Percentiles rank a stretch among this genome's conserved stretches.
These are phyloP conservation scores for Sphecodes monilicornis DNA, from an alignment of 2,888 invertebrate species.

Conservation along the genomic window DNA sequence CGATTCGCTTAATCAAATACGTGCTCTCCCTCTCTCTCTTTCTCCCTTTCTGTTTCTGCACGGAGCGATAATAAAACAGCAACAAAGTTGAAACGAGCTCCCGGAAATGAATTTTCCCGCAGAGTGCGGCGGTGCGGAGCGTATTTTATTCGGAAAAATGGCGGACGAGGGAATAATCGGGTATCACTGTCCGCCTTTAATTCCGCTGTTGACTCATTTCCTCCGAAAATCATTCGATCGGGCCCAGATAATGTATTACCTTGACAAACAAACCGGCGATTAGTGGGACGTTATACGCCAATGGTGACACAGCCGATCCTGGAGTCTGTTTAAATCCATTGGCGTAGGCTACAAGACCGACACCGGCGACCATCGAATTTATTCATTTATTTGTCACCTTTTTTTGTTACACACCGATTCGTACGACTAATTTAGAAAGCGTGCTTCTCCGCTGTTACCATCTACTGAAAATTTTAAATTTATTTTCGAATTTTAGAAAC, in stretches of 20 bases:
- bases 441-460: not conserved
- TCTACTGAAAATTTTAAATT: not conserved
- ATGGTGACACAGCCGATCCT: constrained; percentile 72
- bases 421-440: not conserved
- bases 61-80: constrained; percentile 10
- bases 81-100: constrained; percentile 1
- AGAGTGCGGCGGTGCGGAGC: not conserved
- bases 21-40: not conserved
- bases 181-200: constrained; percentile 39
- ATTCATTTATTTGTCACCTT: constrained; percentile 14
- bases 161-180: constrained; percentile 23
- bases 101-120: not conserved
- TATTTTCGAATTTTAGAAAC: not conserved
- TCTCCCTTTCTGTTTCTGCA: not conserved
- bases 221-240: constrained; percentile 66
- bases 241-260: constrained; percentile 67
- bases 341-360: constrained; percentile 65
- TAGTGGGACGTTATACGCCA: constrained; percentile 75
- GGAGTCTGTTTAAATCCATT: constrained; percentile 76
- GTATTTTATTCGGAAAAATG: not conserved
- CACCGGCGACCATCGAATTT: constrained; percentile 2
- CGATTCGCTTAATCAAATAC: constrained; percentile 13
- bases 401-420: not conserved
- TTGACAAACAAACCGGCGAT: constrained; percentile 72
- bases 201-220: constrained; percentile 59